A percentile compares a stretch with the other conserved stretches of the same genome.
Conservation (phyloP, 2,797 vertebrate genomes). For the Malurus leucopterus region DNA sequence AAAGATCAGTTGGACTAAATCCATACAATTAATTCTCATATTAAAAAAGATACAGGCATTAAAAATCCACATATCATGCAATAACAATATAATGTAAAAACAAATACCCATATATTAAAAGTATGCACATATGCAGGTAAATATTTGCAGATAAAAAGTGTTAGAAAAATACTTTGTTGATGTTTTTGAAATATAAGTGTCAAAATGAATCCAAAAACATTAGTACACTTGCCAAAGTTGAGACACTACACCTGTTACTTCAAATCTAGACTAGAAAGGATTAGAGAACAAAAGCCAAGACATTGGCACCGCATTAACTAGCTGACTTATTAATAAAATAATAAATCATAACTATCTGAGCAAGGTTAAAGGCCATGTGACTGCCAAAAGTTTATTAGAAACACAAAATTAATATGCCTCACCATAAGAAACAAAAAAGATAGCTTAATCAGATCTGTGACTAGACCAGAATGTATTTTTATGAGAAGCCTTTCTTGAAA, state of each 20-base stretch:
- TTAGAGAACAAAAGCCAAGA: background rate
- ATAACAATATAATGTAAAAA: background rate
- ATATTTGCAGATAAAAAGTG: background rate
- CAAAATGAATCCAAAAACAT: background rate
- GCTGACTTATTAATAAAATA: background rate
- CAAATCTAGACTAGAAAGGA: background rate
- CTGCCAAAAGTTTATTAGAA: background rate
- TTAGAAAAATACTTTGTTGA: background rate
- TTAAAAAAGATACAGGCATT: background rate
- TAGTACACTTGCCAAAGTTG: background rate
- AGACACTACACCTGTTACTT: slow-evolving; percentile 29
- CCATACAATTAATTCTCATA: background rate
- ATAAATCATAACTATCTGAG: background rate
- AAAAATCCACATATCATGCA: background rate
- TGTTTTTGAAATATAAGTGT: background rate
- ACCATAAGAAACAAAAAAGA: background rate
- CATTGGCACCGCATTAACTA: background rate
- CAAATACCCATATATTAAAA: background rate
- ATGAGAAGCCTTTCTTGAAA: background rate
- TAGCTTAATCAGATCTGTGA: background rate
- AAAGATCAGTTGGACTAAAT: background rate
- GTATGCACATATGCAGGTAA: background rate
- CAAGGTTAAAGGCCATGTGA: background rate
- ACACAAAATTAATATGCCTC: background rate
- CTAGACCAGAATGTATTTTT: background rate